These are phyloP conservation scores for Mesitornis unicolor DNA, from an alignment of 2,113 vertebrate genomes.

Conservation along the genomic window DNA sequence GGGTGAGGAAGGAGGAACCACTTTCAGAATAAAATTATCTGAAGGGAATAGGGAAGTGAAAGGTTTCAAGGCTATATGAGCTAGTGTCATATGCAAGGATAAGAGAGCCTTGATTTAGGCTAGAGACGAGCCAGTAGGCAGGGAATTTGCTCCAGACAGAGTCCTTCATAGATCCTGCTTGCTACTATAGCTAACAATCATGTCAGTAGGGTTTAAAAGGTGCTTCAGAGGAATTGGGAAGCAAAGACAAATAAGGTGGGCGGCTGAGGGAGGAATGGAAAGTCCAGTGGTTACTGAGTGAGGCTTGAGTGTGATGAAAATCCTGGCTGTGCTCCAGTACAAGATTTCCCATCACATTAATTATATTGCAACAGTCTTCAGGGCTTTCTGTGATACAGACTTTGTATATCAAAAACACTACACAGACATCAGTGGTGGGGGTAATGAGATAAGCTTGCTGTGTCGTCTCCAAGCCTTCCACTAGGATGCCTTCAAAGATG, in stretches of 20 bases:
- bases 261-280: slow-evolving; percentile 40
- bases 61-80: slow-evolving; percentile 16
- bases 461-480: neutral
- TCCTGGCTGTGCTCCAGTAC: slow-evolving; percentile 46
- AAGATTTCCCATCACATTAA: slow-evolving; percentile 51
- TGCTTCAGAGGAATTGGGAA: slow-evolving; percentile 31
- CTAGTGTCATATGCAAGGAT: neutral
- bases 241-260: slow-evolving; percentile 55
- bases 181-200: neutral
- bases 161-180: neutral
- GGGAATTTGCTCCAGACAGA: slow-evolving; percentile 27
- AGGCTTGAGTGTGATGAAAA: slow-evolving; percentile 61
- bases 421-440: neutral
- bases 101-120: slow-evolving; percentile 7
- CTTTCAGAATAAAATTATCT: neutral
- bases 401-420: neutral
- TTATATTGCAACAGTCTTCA: slow-evolving; percentile 8
- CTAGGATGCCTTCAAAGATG: neutral
- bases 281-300: slow-evolving; percentile 56
- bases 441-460: neutral
- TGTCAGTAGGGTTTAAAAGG: slow-evolving; percentile 50
- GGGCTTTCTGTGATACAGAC: slow-evolving; percentile 8
- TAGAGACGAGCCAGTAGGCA: neutral
- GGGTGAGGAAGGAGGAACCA: neutral
- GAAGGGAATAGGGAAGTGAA: neutral